Conservation (phyloP, 2,888 invertebrate genomes). For the Cerastis rubricosa region DNA sequence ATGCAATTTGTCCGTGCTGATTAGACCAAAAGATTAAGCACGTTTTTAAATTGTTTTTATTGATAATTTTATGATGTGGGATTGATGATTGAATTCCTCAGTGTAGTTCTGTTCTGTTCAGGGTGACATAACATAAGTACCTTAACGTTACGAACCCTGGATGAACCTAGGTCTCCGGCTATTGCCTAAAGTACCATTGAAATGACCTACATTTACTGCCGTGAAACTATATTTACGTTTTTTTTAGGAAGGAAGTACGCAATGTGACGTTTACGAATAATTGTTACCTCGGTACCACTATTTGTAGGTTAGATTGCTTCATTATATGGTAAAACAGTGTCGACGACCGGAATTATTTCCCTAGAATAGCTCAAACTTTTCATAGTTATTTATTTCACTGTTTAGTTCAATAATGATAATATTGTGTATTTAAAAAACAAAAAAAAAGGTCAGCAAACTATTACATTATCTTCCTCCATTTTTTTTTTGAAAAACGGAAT, state of each 20-base stretch:
- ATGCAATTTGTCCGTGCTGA: too few relatives aligned
- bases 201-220: not conserved
- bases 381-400: not conserved
- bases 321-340: constrained; percentile 29
- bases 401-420: not conserved
- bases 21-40: not conserved
- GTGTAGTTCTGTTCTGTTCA: not conserved
- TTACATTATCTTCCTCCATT: too few relatives aligned
- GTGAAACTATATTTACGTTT: constrained; percentile 22
- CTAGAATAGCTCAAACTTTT: constrained; percentile 1
- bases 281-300: constrained; percentile 39
- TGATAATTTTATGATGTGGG: not conserved
- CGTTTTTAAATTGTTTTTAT: not conserved
- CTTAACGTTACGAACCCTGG: not conserved
- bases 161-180: not conserved
- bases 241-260: constrained; percentile 50
- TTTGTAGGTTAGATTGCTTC: constrained; percentile 40
- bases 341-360: constrained; percentile 19
- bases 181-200: not conserved
- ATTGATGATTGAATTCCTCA: not conserved
- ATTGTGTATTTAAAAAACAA: not conserved
- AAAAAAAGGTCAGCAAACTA: too few relatives aligned
- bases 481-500: too few relatives aligned
- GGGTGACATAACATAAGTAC: not conserved
- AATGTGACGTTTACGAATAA: constrained; percentile 47